Percentiles rank a stretch among this genome's conserved stretches.
Evolutionary conservation across 23 tunicate genomes (phyloP).

Genomic region (Halocynthia aurantium): DNA sequence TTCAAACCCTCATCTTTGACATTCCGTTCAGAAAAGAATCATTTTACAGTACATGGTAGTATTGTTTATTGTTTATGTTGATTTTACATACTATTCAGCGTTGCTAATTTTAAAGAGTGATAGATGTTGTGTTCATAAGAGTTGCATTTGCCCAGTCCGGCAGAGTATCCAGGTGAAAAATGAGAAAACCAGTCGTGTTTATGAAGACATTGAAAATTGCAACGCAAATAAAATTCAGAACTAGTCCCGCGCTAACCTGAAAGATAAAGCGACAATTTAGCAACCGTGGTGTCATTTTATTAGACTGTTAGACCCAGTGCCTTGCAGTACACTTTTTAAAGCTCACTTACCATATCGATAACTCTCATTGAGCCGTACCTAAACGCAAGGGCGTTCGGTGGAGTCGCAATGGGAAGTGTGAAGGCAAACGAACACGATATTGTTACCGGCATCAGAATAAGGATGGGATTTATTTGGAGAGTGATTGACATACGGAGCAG

Average conservation of each 20-base stretch:
- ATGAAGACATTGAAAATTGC: constrained; percentile 39
- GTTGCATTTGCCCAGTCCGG: constrained; percentile 15
- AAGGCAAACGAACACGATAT: constrained; percentile 80
- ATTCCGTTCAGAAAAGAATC: too few relatives aligned
- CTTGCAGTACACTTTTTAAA: not conserved
- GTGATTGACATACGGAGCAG: constrained; percentile 26
- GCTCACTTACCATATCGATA: constrained; percentile 48
- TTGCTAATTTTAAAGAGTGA: too few relatives aligned
- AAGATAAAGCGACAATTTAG: constrained; percentile 11
- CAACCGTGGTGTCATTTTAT: not conserved
- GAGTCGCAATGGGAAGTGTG: constrained; percentile 72
- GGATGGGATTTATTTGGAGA: constrained; percentile 38
- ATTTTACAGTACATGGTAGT: too few relatives aligned
- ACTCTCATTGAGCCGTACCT: constrained; percentile 44
- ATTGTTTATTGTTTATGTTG: too few relatives aligned
- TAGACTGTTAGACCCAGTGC: not conserved
- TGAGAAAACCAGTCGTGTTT: constrained; percentile 41
- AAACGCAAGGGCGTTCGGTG: constrained; percentile 80
- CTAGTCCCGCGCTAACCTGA: constrained; percentile 53
- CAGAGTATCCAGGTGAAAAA: constrained; percentile 24
- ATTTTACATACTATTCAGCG: too few relatives aligned
- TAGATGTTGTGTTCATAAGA: too few relatives aligned
- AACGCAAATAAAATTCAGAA: constrained; percentile 66
- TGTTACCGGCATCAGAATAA: constrained; percentile 49
- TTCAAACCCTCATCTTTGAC: too few relatives aligned